These are phyloP conservation scores for Bhutanitis thaidina DNA, from an alignment of 2,888 invertebrate genomes.

Conservation along the genomic window DNA sequence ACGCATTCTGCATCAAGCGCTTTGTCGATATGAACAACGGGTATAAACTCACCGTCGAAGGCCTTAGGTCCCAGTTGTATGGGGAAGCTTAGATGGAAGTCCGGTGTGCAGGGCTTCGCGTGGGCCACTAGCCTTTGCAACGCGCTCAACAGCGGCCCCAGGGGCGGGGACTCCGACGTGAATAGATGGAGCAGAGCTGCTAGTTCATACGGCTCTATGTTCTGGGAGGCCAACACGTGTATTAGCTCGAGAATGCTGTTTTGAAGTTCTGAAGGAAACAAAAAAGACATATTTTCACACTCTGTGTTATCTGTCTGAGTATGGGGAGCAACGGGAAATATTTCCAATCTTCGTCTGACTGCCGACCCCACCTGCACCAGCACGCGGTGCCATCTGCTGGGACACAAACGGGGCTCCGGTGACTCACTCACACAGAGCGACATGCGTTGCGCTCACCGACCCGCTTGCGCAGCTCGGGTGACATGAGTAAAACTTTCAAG, in stretches of 20 bases:
- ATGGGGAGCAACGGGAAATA: too few species aligned
- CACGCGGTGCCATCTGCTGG: too few species aligned
- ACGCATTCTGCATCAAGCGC: too few species aligned
- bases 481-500: too few species aligned
- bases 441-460: too few species aligned
- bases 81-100: conserved; percentile 79
- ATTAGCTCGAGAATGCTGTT: conserved; percentile 83
- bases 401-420: too few species aligned
- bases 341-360: too few species aligned
- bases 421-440: too few species aligned
- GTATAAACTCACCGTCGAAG: neutral
- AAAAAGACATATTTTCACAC: neutral
- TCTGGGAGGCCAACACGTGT: conserved; percentile 70
- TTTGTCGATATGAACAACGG: too few species aligned
- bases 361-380: too few species aligned
- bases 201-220: conserved; percentile 76
- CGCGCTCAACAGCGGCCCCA: conserved; percentile 69
- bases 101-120: conserved; percentile 67
- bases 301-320: too few species aligned
- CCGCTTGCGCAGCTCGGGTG: too few species aligned
- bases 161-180: conserved; percentile 77
- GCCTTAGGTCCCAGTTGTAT: conserved; percentile 26
- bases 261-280: conserved; percentile 77
- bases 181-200: conserved; percentile 81
- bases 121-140: conserved; percentile 58